A percentile compares a stretch with the other conserved stretches of the same genome.
Conservation (phyloP, 2,113 vertebrate genomes). For the Serilophus lunatus region DNA sequence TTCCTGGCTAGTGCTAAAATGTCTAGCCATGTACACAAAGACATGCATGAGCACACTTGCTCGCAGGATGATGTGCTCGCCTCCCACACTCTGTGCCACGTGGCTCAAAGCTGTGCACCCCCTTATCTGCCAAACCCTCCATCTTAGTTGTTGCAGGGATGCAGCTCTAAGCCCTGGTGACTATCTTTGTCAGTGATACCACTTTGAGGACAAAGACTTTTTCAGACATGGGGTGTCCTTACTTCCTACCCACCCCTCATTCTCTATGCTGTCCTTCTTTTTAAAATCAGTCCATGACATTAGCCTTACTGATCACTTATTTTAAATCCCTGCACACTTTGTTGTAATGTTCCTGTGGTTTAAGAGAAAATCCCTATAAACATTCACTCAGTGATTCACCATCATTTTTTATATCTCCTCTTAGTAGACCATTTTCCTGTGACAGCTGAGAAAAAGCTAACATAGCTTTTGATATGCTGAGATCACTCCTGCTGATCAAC, state of each 20-base stretch:
- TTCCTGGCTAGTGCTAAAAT: neutral
- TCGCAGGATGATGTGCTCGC: accelerated
- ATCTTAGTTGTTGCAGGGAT: neutral
- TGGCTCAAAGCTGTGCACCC: accelerated
- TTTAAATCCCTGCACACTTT: neutral
- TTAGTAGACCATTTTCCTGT: neutral
- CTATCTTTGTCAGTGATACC: accelerated
- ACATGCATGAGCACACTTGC: accelerated
- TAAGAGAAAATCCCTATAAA: neutral
- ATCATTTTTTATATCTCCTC: neutral
- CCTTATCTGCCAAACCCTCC: accelerated
- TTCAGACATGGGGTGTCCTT: accelerated
- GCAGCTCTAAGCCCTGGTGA: neutral
- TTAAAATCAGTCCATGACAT: neutral
- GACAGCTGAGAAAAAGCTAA: constrained; percentile 3
- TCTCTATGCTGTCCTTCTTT: neutral
- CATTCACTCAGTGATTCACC: neutral
- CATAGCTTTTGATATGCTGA: neutral
- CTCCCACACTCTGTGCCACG: neutral
- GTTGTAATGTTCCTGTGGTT: neutral
- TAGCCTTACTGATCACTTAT: neutral
- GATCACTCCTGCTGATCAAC: neutral
- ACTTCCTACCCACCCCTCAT: neutral
- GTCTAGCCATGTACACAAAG: neutral
- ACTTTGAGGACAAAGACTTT: neutral